Conservation (phyloP, 2,888 invertebrate species). For the Polydrusus tereticollis region DNA sequence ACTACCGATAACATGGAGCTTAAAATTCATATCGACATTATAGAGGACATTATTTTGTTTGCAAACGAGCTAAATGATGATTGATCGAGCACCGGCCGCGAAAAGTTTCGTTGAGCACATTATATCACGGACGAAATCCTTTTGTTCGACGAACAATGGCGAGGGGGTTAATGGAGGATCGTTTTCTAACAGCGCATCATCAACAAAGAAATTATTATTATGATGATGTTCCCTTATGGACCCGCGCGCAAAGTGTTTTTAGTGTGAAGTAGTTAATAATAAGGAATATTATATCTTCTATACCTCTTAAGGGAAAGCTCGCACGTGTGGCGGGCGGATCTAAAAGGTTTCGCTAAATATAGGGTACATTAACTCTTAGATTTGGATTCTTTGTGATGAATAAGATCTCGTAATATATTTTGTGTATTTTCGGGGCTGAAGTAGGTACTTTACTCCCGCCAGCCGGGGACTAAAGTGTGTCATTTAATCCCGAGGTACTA, state of each 20-base stretch:
- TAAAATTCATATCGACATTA: constrained; percentile 33
- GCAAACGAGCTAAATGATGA: constrained; percentile 40
- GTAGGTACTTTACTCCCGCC: too few species aligned
- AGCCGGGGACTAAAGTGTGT: too few species aligned
- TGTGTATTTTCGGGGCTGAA: too few species aligned
- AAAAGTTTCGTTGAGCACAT: constrained; percentile 37
- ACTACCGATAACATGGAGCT: constrained; percentile 6
- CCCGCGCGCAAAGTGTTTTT: constrained; percentile 37
- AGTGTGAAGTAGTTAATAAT: constrained; percentile 41
- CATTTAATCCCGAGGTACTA: too few species aligned
- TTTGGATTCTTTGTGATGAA: not conserved
- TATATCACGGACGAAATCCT: constrained; percentile 38
- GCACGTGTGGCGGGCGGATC: constrained; percentile 5
- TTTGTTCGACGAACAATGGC: constrained; percentile 43
- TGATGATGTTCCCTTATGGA: constrained; percentile 41
- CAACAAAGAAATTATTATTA: constrained; percentile 43
- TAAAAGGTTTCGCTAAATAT: constrained; percentile 2
- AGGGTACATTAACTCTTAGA: not conserved
- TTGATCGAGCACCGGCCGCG: constrained; percentile 30
- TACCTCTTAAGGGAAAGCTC: constrained; percentile 23
- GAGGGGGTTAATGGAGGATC: constrained; percentile 45
- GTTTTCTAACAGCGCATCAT: constrained; percentile 35
- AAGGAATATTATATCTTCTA: constrained; percentile 24
- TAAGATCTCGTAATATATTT: too few species aligned
- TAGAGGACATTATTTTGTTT: constrained; percentile 37